Base-by-base conservation (phyloP, 2,888 invertebrate genomes). In the Callinectes sapidus region DNA sequence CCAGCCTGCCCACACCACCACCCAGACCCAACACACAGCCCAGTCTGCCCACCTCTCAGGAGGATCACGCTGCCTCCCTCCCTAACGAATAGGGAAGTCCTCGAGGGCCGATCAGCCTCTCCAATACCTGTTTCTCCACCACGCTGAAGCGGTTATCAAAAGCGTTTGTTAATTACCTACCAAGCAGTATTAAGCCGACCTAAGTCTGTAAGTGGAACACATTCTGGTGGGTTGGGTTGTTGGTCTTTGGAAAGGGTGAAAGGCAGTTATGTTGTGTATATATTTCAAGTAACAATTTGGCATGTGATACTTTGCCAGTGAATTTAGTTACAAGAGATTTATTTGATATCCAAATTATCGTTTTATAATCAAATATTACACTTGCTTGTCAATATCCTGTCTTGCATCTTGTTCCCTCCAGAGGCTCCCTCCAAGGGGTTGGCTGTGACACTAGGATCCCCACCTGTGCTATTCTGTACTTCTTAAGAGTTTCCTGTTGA, bases 21-120 rank as follows among this genome's bases (percentile, higher is more conserved):
- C 55, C n/a, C 42, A 90, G 88, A 8, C n/a, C 91, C 55, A 61
- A 6, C 61, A 66, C 32, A n/a, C 90, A 90, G 39, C 71, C 61
- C 61, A 18, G 10, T n/a, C 71, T 32, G 71, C 71, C 71, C 81
- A 81, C 16, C 35, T 35, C 81, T 16, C 81, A 81, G 16, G 81
- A 35, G 81, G 81, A 81, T 16, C 13, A 32, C 2, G 32, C 35
- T 1, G 61, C 86, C 55, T 39, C 85, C 28, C 81, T 39, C n/a
- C 54, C 32, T 35, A 89, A 89, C 28, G 92, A 93, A 93, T 93
- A 93, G 92, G 92, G 92, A 93, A 88, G 85, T 87, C 55, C 91
- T 66, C 90, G 92, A 86, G 92, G 90, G 92, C 92, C 89, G 92
- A 90, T 90, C 81, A 91, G 92, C 91, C 90, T 91, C 88, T 90